Percentiles rank a stretch among this genome's conserved stretches.
These are phyloP conservation scores for Ennomos fuscantarius DNA, from an alignment of 2,888 invertebrate genomes.

Conservation along the genomic window DNA sequence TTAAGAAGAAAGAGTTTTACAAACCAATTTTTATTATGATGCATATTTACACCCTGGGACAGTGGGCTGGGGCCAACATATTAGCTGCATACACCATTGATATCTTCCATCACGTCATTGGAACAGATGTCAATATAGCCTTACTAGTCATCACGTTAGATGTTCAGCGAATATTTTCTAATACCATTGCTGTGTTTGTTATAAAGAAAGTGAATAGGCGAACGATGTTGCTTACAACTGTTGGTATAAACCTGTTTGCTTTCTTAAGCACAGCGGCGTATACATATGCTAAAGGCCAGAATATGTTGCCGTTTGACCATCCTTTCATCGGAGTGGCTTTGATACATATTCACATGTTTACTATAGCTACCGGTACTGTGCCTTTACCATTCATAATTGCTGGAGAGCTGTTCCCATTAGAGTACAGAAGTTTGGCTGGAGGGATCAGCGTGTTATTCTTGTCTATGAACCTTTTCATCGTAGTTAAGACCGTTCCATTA, in stretches of 20 bases:
- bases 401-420: constrained; percentile 87
- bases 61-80: constrained; percentile 54
- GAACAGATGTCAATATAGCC: constrained; percentile 53
- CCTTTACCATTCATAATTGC: constrained; percentile 89
- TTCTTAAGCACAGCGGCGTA: constrained; percentile 61
- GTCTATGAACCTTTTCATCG: constrained; percentile 61
- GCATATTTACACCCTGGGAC: constrained; percentile 49
- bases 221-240: constrained; percentile 64
- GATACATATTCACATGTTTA: constrained; percentile 74
- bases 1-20: constrained; percentile 55
- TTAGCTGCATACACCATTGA: constrained; percentile 50
- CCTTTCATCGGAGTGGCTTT: constrained; percentile 57
- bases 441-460: constrained; percentile 64
- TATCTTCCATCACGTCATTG: constrained; percentile 62
- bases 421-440: constrained; percentile 84
- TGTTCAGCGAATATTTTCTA: constrained; percentile 65
- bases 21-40: constrained; percentile 58
- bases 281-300: constrained; percentile 50
- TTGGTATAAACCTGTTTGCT: constrained; percentile 59
- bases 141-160: constrained; percentile 65
- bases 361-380: constrained; percentile 83
- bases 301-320: constrained; percentile 50
- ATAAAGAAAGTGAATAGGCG: constrained; percentile 68
- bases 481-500: constrained; percentile 60
- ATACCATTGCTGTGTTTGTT: constrained; percentile 60